A percentile compares a stretch with the other conserved stretches of the same genome.
phyloP scores from a whole-genome alignment of 2,113 vertebrate species.

The Xyrauchen texanus region DNA sequence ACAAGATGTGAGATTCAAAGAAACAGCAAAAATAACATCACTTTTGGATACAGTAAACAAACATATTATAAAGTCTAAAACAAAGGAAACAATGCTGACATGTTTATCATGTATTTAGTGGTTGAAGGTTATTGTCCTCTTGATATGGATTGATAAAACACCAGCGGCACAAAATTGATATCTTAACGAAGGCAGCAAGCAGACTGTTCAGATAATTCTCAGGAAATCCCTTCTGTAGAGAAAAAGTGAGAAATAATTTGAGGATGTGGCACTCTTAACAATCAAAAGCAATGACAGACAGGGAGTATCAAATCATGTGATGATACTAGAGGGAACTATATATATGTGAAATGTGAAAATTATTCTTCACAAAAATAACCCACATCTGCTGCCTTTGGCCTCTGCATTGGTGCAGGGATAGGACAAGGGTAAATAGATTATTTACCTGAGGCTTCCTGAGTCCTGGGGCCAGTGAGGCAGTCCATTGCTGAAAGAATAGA shows the following conservation, averaged over 20 bases:
- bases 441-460: conserved; percentile 41
- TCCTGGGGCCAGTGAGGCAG: conserved; percentile 56
- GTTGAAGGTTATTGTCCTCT: not conserved
- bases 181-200: not conserved
- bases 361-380: not conserved
- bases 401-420: not conserved
- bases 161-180: not conserved
- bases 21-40: not conserved
- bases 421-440: not conserved
- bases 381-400: not conserved
- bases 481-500: conserved; percentile 80
- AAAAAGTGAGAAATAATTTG: not conserved
- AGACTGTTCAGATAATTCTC: not conserved
- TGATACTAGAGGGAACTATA: too few species aligned
- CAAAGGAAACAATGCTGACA: not conserved
- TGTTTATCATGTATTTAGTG: not conserved
- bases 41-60: not conserved
- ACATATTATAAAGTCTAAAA: not conserved
- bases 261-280: not conserved
- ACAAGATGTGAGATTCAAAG: not conserved
- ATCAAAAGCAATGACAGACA: too few species aligned
- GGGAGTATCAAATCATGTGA: too few species aligned
- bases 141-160: not conserved
- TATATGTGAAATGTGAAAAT: too few species aligned
- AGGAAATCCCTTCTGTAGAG: conserved; percentile 35